Percentiles rank a stretch among this genome's conserved stretches.
Conservation (phyloP, 23 tunicate genomes). For the Halocynthia aurantium region DNA sequence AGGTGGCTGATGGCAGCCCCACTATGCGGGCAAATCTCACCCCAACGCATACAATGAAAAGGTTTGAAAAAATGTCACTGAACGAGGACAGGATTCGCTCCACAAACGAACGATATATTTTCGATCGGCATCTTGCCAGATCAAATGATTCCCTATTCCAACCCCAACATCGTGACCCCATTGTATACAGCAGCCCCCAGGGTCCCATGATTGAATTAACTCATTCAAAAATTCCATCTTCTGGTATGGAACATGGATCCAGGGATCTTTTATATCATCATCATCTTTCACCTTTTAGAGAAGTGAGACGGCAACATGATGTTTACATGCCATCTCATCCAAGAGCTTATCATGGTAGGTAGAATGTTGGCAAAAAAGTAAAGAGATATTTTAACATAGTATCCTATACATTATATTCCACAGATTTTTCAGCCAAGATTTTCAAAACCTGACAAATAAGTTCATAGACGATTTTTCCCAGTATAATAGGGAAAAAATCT, state of each 20-base stretch:
- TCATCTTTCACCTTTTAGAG: conserved; percentile 7
- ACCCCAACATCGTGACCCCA: neutral
- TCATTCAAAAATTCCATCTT: neutral
- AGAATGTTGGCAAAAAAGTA: too few species aligned
- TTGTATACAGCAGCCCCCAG: conserved; percentile 5
- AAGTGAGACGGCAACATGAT: neutral
- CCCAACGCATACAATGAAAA: conserved; percentile 1
- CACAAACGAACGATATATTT: neutral
- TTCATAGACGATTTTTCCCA: too few species aligned
- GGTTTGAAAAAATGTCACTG: neutral
- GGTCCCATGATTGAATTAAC: conserved; percentile 13
- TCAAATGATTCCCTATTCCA: neutral
- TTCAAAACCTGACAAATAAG: too few species aligned
- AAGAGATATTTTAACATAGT: too few species aligned
- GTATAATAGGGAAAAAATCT: too few species aligned
- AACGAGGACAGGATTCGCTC: neutral
- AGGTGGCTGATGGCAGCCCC: too few species aligned
- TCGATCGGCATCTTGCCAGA: neutral
- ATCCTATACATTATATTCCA: too few species aligned
- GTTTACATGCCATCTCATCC: neutral
- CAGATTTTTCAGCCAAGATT: too few species aligned
- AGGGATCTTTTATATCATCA: neutral
- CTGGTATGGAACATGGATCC: neutral
- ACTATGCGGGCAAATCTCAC: neutral
- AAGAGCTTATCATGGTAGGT: conserved; percentile 11